Evolutionary conservation across 2,113 vertebrate species (phyloP), one percentile per base, ranked within the genome.

Genomic region (Triplophysa tibetana): DNA sequence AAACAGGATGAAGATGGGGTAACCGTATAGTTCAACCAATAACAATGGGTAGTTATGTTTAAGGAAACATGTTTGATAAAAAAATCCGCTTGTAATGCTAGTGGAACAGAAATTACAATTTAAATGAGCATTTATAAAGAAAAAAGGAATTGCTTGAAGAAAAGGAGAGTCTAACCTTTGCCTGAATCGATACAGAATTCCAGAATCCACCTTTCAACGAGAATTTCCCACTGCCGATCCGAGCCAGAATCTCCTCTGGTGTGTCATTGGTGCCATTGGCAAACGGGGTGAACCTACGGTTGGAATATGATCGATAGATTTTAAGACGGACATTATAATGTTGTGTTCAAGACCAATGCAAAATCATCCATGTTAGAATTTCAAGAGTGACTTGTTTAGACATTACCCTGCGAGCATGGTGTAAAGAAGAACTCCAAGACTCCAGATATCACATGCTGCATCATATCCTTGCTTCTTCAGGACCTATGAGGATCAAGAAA

Each of bases 401-500:
- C 19, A 58, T n/a, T 85, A 88, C 94, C 94, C 95, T 84, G 94
- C 93, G 81, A 96, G 77, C 95, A 96, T 96, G 5, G 94, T 96
- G 81, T 96, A 95, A 52, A 96, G 93, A 33, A 96, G 94, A 78
- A 96, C 94, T 81, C 95, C 94, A 77, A 96, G 88, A 85, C 95
- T 96, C 95, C 95, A 96, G 82, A 96, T 95, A 89, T 96, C 95
- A 90, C 95, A 96, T 38, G 95, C 94, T 87, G 93, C 95, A 90
- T 96, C 94, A 56, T 96, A 96, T 4, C 95, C 95, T 79, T 96
- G 95, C 85, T 95, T 92, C 92, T 93, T 95, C 82, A 96, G 91
- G 87, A 96, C 95, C 95, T 95, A 41, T 10, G 75, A 12, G 70
- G 23, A 74, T 43, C 73, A 75, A 83, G 88, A 43, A 82, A 81